Evolutionary conservation across 2,888 invertebrate genomes (phyloP), one percentile per base, ranked within the genome.

Genomic region (Tuberolachnus salignus): DNA sequence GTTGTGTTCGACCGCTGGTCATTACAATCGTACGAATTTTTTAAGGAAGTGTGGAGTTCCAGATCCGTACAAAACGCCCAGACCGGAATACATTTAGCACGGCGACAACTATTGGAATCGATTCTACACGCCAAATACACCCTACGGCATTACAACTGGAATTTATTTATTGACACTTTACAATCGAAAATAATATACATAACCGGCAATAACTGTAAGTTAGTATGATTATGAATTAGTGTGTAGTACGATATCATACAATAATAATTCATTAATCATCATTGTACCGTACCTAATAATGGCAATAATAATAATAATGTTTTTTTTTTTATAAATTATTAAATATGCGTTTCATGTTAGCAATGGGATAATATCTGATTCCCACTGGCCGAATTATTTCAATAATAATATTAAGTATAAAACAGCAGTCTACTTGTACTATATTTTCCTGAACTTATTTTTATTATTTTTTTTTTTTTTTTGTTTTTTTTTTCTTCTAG

Each of bases 401-500:
- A 34, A 34, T 34, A 34, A 34, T 34, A 34, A 34, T 34, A 34
- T 34, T 34, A 34, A 4, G 34, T 34, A 34, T 34, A 6, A 34
- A 34, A 6, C 34, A 6, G 34, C 34, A 34, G 34, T 34, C 3
- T 34, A 34, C 34, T 34, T 4, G 34, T 34, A 34, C 34, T 34
- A 4, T 6, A 34, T 6, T 34, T 34, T 26, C 34, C 0, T 34
- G 9, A 14, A 51, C n/a, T 13, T 1, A 51, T 16, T 51, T 51
- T 51, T 51, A 16, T 51, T 51, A 3, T 51, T 51, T 51, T 51
- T 51, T 13, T 49, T 21, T 0, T 26, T 16, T 59, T 59, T 26
- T 8, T 51, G n/a, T 53, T 53, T 55, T 1, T 55, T 55, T 55
- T 21, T 11, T 13, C 51, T 59, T 82, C 61, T 81, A 86, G 86